A percentile compares a stretch with the other conserved stretches of the same genome.
These are phyloP conservation scores for Caenorhabditis drosophilae DNA, from an alignment of 2,888 invertebrate species.

Conservation along the genomic window DNA sequence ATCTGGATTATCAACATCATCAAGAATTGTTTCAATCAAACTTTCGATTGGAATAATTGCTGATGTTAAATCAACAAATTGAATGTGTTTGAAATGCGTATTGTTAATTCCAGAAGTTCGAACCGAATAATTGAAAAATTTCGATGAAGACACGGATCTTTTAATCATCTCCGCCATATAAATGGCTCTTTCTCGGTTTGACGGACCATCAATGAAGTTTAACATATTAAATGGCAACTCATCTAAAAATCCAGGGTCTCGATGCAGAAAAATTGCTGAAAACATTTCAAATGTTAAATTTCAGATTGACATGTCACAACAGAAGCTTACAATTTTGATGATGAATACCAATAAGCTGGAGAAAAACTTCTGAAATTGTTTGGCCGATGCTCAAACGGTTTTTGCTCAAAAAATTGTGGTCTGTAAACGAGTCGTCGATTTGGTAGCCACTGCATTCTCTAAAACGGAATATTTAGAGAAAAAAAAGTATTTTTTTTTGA, in stretches of 20 bases:
- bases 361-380: conserved; percentile 26
- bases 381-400: conserved; percentile 26
- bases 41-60: conserved; percentile 19
- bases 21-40: conserved; percentile 6
- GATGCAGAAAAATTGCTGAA: conserved; percentile 43
- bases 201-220: conserved; percentile 41
- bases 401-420: conserved; percentile 32
- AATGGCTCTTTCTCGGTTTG: conserved; percentile 30
- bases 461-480: conserved; percentile 3
- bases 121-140: conserved; percentile 30
- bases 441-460: conserved; percentile 43
- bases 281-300: not conserved
- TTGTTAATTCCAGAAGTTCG: conserved; percentile 48
- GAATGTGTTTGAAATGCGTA: conserved; percentile 38
- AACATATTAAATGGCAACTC: conserved; percentile 49
- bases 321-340: conserved; percentile 18
- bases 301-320: not conserved
- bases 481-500: not conserved
- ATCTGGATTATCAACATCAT: too few relatives aligned
- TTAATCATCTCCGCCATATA: conserved; percentile 37
- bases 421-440: conserved; percentile 39
- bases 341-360: conserved; percentile 26
- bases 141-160: conserved; percentile 16
- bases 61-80: conserved; percentile 24
- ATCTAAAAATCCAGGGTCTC: conserved; percentile 37